Evolutionary conservation across 2,888 invertebrate species (phyloP).

Genomic region (Microctonus aethiopoides): DNA sequence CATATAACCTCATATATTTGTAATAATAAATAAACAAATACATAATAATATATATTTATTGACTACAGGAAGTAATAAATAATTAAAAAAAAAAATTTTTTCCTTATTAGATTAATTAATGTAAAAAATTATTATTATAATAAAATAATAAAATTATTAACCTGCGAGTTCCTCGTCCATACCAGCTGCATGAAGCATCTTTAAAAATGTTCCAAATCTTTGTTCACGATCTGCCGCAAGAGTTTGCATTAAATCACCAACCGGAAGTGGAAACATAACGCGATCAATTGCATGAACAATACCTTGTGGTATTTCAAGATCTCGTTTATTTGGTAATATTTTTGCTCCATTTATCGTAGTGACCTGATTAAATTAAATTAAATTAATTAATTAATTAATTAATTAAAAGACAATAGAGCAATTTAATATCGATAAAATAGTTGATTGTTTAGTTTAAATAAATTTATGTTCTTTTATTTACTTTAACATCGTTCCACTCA

Average conservation of each 20-base stretch:
- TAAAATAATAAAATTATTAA: constrained; percentile 61
- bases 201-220: constrained; percentile 82
- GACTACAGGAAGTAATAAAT: no score
- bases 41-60: no score
- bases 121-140: background rate
- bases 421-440: no score
- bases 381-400: background rate
- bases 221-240: constrained; percentile 85
- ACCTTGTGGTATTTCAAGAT: constrained; percentile 87
- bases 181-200: constrained; percentile 81
- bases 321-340: constrained; percentile 82
- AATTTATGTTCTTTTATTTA: constrained; percentile 54
- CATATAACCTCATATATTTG: no score
- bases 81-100: no score
- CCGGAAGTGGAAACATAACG: constrained; percentile 90
- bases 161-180: constrained; percentile 80
- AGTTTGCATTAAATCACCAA: constrained; percentile 87
- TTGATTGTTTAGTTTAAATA: background rate
- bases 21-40: background rate
- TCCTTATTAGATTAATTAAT: no score
- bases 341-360: constrained; percentile 89
- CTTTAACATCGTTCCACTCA: constrained; percentile 88
- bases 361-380: constrained; percentile 68
- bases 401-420: background rate
- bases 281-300: constrained; percentile 86